These are phyloP conservation scores for Rhadina sibilatrix DNA, from an alignment of 2,113 vertebrate species.

Conservation along the genomic window DNA sequence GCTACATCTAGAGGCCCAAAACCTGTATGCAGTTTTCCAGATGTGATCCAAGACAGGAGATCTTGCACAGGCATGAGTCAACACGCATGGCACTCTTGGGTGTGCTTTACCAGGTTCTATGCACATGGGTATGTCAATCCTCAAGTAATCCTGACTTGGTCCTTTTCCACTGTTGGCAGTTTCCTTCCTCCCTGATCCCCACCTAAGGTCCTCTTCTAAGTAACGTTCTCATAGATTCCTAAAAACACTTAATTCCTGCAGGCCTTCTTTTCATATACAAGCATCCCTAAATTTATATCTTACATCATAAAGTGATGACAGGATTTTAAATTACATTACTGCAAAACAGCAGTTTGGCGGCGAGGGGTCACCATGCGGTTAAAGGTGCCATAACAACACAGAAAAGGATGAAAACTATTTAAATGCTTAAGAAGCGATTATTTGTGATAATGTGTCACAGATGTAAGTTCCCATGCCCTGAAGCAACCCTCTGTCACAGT, in stretches of 20 bases:
- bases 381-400: not conserved
- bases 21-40: not conserved
- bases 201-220: not conserved
- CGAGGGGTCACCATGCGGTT: not conserved
- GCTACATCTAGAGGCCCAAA: not conserved
- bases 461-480: not conserved
- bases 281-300: not conserved
- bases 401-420: not conserved
- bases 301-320: not conserved
- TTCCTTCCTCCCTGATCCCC: not conserved
- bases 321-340: not conserved
- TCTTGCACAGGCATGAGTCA: not conserved
- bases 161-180: not conserved
- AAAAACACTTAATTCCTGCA: not conserved
- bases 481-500: not conserved
- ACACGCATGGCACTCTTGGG: accelerated
- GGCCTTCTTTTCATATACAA: not conserved
- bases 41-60: not conserved
- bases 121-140: not conserved
- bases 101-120: not conserved
- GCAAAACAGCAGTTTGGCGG: not conserved
- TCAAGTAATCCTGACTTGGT: not conserved
- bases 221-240: not conserved
- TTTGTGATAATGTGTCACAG: not conserved
- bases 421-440: not conserved